Evolutionary conservation across 1,140 invertebrate genomes (phyloP).

Genomic region (Cherax quadricarinatus): DNA sequence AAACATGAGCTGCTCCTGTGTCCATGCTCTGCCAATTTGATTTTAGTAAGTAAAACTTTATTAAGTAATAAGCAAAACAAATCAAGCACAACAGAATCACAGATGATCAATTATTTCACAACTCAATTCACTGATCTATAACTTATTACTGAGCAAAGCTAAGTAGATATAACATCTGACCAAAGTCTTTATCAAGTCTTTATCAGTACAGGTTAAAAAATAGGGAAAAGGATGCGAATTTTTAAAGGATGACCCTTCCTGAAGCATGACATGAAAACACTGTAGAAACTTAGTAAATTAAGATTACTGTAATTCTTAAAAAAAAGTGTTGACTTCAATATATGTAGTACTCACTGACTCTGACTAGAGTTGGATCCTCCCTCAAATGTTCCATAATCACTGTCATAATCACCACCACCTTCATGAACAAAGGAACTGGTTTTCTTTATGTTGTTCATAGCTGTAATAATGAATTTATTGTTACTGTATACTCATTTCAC

Average conservation of each 20-base stretch:
- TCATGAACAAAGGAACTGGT: constrained; percentile 66
- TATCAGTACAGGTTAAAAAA: too few species aligned
- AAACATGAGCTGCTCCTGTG: constrained; percentile 85
- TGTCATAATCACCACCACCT: constrained; percentile 62
- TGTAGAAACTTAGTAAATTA: too few species aligned
- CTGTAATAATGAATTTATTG: constrained; percentile 27
- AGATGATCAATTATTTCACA: background rate
- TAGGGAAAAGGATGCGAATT: too few species aligned
- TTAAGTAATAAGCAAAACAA: background rate
- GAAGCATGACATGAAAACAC: too few species aligned
- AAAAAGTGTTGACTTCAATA: constrained; percentile 57
- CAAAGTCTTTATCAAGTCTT: background rate
- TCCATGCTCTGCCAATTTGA: constrained; percentile 76
- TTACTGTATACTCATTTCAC: background rate
- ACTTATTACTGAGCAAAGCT: background rate
- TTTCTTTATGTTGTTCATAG: constrained; percentile 63
- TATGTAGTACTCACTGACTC: constrained; percentile 30
- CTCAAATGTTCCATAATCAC: constrained; percentile 62
- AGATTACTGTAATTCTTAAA: too few species aligned
- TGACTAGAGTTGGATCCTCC: constrained; percentile 26
- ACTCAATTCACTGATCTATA: background rate
- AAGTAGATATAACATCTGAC: background rate
- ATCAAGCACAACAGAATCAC: background rate
- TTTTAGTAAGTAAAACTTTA: background rate
- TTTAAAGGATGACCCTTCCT: too few species aligned